phyloP scores from a whole-genome alignment of 2,888 invertebrate species.

The Notocelia uddmanniana region DNA sequence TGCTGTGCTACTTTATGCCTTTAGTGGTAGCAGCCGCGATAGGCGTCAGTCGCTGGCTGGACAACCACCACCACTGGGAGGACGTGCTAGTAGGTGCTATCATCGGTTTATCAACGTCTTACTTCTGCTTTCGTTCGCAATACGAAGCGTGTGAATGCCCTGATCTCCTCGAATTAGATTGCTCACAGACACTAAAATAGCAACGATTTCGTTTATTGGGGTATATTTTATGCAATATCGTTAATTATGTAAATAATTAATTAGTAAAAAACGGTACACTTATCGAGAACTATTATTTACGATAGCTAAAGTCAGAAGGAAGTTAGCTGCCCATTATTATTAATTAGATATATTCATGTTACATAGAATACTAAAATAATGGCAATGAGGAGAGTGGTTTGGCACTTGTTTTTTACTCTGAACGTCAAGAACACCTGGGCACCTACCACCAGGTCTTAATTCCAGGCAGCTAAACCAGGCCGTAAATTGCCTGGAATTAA shows the following conservation, averaged over 20 bases:
- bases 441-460: no score
- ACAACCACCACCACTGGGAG: conserved; percentile 96
- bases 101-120: conserved; percentile 87
- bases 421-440: no score
- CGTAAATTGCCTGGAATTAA: no score
- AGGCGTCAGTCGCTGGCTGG: conserved; percentile 91
- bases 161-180: background rate
- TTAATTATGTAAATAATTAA: background rate
- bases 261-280: background rate
- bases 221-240: background rate
- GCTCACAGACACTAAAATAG: background rate
- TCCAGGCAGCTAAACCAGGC: no score
- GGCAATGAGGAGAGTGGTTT: background rate
- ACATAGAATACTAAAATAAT: background rate
- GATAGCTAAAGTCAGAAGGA: background rate
- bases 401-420: background rate
- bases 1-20: conserved; percentile 87
- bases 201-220: background rate
- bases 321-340: background rate
- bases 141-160: background rate
- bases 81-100: conserved; percentile 90
- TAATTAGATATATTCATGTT: background rate
- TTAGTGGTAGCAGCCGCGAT: conserved; percentile 87
- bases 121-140: conserved; percentile 83
- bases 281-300: background rate